phyloP scores from a whole-genome alignment of 2,113 vertebrate species.

The Burhinus oedicnemus region DNA sequence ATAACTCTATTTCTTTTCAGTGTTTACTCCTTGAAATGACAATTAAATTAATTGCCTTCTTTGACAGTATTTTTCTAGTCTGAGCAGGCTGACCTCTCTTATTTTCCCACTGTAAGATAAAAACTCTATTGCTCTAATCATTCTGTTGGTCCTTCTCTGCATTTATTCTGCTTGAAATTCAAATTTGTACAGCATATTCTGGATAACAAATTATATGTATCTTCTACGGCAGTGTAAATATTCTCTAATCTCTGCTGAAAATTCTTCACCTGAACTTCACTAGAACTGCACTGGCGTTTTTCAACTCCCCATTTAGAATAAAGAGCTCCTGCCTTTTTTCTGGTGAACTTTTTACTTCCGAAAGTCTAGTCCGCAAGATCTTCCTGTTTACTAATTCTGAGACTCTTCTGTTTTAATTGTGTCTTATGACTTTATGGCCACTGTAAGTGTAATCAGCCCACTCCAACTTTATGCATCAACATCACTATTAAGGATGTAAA shows the following conservation, averaged over 20 bases:
- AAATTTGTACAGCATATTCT: neutral
- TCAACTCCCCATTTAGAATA: neutral
- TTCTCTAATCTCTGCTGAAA: neutral
- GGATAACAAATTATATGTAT: neutral
- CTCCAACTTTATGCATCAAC: neutral
- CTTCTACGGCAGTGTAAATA: neutral
- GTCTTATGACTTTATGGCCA: neutral
- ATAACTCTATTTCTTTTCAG: neutral
- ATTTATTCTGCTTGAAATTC: conserved; percentile 16
- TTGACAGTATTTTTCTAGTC: neutral
- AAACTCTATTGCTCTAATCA: neutral
- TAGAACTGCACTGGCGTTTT: neutral
- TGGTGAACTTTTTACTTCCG: neutral
- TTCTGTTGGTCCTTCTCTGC: neutral
- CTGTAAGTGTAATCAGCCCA: neutral
- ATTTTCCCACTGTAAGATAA: neutral
- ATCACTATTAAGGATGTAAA: neutral
- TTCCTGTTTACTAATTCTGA: neutral
- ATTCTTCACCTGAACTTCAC: neutral
- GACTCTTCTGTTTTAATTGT: neutral
- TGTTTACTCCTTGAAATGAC: neutral
- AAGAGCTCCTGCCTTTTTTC: neutral
- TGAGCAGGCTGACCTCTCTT: neutral
- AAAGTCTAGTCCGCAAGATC: neutral
- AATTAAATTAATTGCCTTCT: neutral